Evolutionary conservation across 1,140 invertebrate genomes (phyloP), one percentile per base, ranked within the genome.

Genomic region (Bicyclus anynana): DNA sequence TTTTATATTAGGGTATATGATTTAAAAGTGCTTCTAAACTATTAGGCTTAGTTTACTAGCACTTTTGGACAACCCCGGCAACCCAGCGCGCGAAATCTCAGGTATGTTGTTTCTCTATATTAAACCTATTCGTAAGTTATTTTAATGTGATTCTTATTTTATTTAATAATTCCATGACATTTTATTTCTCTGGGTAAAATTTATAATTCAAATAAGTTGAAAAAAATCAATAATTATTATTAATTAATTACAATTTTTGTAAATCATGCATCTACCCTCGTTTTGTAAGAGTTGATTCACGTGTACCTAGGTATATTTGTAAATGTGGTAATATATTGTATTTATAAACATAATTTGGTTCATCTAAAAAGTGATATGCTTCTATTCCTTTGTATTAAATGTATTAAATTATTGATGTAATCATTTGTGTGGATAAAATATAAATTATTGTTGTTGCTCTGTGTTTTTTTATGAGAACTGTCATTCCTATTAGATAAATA

Each of bases 361-460:
- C 5, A 26, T 47, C 6, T 27, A 23, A 27, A 47, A 47, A 69
- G 63, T 74, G 68, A 66, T 79, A 72, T 76, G 77, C 72, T 85
- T 80, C 54, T 67, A 65, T 74, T 77, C 72, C 49, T 77, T 80
- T 80, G 64, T 74, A 65, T 72, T 65, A 48, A 61, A 72, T 60
- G 52, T 71, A 69, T 69, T 73, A 49, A 66, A 69, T 69, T 54
- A 69, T 69, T 57, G 66, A 64, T 73, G 69, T 74, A 77, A 59
- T 52, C 13, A 47, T 72, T 65, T 80, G 79, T 86, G 79, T 83
- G 79, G 64, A 65, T 76, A 77, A 83, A 82, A 23, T 23, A 23
- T 80, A 84, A 82, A 84, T 77, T 78, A 82, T 85, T 85, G 78
- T 83, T 85, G 82, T 85, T 83, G 78, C 69, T 66, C 59, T 62